These are phyloP conservation scores for Cotesia glomerata DNA, from an alignment of 1,140 invertebrate genomes.

Conservation along the genomic window DNA sequence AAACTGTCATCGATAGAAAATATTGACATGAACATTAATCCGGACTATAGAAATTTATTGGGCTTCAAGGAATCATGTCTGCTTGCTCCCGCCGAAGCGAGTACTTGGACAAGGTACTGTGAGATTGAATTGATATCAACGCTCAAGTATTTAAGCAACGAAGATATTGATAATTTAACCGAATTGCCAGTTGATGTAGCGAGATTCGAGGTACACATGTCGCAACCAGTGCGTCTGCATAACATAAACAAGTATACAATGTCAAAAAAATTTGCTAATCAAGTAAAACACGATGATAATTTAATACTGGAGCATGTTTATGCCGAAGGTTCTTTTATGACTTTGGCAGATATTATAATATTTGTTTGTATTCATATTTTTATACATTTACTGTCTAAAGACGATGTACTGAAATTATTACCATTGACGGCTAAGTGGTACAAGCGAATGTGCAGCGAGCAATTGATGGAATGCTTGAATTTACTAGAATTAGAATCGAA, in stretches of 20 bases:
- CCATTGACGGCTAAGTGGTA: constrained; percentile 76
- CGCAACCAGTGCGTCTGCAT: constrained; percentile 83
- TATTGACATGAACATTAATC: constrained; percentile 24
- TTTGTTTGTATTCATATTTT: constrained; percentile 75
- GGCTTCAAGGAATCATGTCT: constrained; percentile 82
- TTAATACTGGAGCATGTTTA: constrained; percentile 69
- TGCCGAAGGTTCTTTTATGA: constrained; percentile 83
- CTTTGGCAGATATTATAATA: constrained; percentile 84
- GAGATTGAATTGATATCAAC: constrained; percentile 79
- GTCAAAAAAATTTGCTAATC: constrained; percentile 61
- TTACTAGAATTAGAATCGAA: constrained; percentile 40
- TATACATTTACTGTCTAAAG: constrained; percentile 62
- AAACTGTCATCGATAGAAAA: constrained; percentile 47
- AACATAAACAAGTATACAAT: constrained; percentile 81
- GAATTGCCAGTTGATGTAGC: constrained; percentile 70
- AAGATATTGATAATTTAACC: constrained; percentile 16
- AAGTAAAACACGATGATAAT: constrained; percentile 35
- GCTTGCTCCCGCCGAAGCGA: constrained; percentile 81
- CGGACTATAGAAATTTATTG: constrained; percentile 66
- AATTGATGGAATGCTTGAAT: constrained; percentile 42
- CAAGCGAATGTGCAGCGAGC: constrained; percentile 57
- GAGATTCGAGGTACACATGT: constrained; percentile 85
- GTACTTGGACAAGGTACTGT: constrained; percentile 91
- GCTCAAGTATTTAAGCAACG: constrained; percentile 53
- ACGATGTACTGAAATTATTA: constrained; percentile 63